Evolutionary conservation across 2,797 vertebrate genomes (phyloP).

Genomic region (Benthosema pterotum): DNA sequence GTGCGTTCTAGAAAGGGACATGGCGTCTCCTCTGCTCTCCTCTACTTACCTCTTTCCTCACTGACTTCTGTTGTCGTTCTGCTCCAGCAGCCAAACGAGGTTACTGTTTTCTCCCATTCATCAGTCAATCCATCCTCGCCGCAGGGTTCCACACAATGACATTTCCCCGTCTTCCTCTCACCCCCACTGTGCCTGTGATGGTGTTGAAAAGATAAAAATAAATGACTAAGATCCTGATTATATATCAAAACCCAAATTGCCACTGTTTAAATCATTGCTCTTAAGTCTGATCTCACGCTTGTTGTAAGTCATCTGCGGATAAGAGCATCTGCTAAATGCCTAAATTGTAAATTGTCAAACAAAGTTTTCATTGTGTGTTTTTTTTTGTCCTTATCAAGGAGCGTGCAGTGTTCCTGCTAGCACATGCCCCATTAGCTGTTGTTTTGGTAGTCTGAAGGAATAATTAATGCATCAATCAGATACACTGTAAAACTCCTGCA

Average conservation of each 20-base stretch:
- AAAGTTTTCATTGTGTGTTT: too few species aligned
- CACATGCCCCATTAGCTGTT: constrained; percentile 35
- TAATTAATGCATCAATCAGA: constrained; percentile 57
- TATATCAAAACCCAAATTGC: too few species aligned
- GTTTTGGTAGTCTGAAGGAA: constrained; percentile 35
- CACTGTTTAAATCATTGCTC: too few species aligned
- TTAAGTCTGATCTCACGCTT: too few species aligned
- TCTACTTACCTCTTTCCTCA: constrained; percentile 18
- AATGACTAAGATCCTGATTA: constrained; percentile 8
- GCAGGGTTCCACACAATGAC: constrained; percentile 50
- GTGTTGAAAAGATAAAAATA: constrained; percentile 9
- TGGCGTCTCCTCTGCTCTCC: not conserved
- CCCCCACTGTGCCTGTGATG: constrained; percentile 3
- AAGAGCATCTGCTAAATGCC: too few species aligned
- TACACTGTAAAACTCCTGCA: not conserved
- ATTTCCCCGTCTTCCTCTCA: constrained; percentile 45
- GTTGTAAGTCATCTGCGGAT: too few species aligned
- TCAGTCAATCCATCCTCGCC: constrained; percentile 76
- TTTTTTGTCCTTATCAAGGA: too few species aligned
- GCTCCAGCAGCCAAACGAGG: constrained; percentile 81
- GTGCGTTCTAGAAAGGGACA: constrained; percentile 1
- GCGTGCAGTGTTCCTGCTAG: too few species aligned
- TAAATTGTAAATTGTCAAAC: too few species aligned
- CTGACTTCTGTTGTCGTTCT: constrained; percentile 58
- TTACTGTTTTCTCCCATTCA: constrained; percentile 81